These are phyloP conservation scores for Pitta sordida DNA, from an alignment of 2,113 vertebrate species.

Conservation along the genomic window DNA sequence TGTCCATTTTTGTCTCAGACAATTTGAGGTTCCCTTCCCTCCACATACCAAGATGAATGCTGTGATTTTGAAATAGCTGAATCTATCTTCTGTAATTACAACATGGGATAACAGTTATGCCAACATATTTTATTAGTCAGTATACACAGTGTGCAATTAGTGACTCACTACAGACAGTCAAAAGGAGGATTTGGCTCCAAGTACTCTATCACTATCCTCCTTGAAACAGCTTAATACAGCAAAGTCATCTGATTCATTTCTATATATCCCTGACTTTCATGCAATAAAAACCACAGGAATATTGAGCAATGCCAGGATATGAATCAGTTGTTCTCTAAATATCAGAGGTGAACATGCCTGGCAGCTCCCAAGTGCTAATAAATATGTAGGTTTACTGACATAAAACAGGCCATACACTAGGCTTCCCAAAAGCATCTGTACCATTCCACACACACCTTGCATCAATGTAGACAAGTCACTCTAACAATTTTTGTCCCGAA, in stretches of 20 bases:
- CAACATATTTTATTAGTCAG: constrained; percentile 61
- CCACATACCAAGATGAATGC: neutral
- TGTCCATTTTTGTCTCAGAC: neutral
- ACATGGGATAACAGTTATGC: constrained; percentile 35
- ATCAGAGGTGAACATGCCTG: neutral
- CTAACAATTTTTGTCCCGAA: neutral
- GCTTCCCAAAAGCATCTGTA: neutral
- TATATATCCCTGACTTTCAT: neutral
- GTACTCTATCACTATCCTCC: neutral
- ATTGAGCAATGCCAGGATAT: neutral
- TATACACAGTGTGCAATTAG: constrained; percentile 48
- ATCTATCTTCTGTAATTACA: constrained; percentile 49
- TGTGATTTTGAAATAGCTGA: constrained; percentile 22
- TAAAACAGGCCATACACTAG: neutral
- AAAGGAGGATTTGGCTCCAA: neutral
- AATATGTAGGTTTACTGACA: neutral
- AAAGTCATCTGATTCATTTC: neutral
- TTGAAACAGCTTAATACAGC: neutral
- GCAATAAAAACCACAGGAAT: neutral
- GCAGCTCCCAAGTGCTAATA: neutral
- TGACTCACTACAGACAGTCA: constrained; percentile 54
- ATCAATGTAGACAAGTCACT: neutral
- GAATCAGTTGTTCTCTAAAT: neutral
- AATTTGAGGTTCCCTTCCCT: constrained; percentile 4
- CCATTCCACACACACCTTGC: neutral